Conservation (phyloP, 2,797 vertebrate species). For the Harpagifer antarcticus region DNA sequence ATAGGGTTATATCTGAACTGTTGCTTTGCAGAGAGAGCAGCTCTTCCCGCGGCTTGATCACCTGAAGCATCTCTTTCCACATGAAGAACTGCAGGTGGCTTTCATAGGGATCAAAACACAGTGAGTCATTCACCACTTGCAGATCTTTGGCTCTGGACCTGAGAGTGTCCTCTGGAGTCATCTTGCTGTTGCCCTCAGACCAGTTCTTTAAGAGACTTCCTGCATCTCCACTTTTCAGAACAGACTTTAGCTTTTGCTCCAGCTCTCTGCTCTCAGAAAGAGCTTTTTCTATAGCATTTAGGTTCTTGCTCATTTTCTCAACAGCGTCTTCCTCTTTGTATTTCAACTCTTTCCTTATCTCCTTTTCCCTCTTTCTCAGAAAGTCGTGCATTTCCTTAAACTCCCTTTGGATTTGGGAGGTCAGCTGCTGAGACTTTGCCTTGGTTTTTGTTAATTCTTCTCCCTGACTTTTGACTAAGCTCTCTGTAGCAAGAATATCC, state of each 20-base stretch:
- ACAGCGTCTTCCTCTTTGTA: slow-evolving; percentile 20
- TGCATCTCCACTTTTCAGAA: slow-evolving; percentile 20
- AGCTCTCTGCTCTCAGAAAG: slow-evolving; percentile 30
- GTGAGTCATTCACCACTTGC: slow-evolving; percentile 29
- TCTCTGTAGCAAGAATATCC: slow-evolving; percentile 47
- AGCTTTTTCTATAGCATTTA: slow-evolving; percentile 16
- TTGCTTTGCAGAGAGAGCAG: slow-evolving; percentile 18
- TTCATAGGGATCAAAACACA: slow-evolving; percentile 66
- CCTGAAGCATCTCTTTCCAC: slow-evolving; percentile 76
- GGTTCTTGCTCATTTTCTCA: slow-evolving; percentile 33
- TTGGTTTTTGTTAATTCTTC: slow-evolving; percentile 62
- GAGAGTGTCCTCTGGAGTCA: neutral
- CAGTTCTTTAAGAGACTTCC: slow-evolving; percentile 47
- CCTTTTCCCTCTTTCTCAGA: slow-evolving; percentile 40
- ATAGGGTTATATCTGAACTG: neutral
- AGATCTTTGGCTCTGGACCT: slow-evolving; percentile 24
- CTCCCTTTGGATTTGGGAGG: slow-evolving; percentile 25
- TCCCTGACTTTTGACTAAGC: slow-evolving; percentile 49
- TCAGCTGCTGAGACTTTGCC: slow-evolving; percentile 43
- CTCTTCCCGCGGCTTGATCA: slow-evolving; percentile 52
- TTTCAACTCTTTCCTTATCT: slow-evolving; percentile 45
- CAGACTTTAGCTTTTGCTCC: slow-evolving; percentile 4
- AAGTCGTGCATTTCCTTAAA: slow-evolving; percentile 55
- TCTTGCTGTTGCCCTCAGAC: neutral
- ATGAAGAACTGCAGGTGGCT: slow-evolving; percentile 76